Evolutionary conservation across 2,797 vertebrate species (phyloP), one percentile per base, ranked within the genome.

Genomic region (Sebastes hopkinsi): DNA sequence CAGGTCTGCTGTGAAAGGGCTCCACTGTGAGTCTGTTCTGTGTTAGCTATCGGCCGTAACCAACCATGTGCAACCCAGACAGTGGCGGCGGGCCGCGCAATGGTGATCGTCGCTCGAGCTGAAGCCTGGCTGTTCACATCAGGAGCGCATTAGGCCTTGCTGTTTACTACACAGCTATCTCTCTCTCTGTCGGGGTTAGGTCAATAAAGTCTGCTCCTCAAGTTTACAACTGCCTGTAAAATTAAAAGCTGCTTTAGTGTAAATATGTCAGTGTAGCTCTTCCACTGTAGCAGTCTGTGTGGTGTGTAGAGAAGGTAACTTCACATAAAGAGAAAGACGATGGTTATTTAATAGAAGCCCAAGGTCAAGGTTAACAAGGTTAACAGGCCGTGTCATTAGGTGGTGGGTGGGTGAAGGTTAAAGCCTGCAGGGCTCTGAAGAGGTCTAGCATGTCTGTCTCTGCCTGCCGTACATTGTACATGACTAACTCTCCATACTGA

Each of bases 181-280:
- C 42, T 50, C 46, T 50, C 46, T 34, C 34, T 16, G 13, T 42
- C 0, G 36, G 42, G 6, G 42, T 18, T 50, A 62, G 22, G 16
- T 81, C 74, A 74, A 59, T 85, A 29, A 89, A 77, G 22, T 81
- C 23, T 71, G 58, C 12, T 46, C 58, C 9, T 10, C 0, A 0
- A 36, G 55, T 82, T 86, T 73, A 10, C 54, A 27, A 22, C 62
- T 30, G 20, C 55, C 64, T 71, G 56, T 86, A 83, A 85, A 88
- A 13, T 73, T 29, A 56, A 72, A 67, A 72, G 56, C 70, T 25
- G 23, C 71, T 75, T 30, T 27, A 29, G 16, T 66, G 36, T 58
- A 22, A 61, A 42, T 25, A 8, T 38, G 62, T 68, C 8, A 13
- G 10, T 10, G 6, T 13, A 18, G 46, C 34, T 50, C 32, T 23